Evolutionary conservation across 2,888 invertebrate species (phyloP).

Genomic region (Lycophotia porphyrea): DNA sequence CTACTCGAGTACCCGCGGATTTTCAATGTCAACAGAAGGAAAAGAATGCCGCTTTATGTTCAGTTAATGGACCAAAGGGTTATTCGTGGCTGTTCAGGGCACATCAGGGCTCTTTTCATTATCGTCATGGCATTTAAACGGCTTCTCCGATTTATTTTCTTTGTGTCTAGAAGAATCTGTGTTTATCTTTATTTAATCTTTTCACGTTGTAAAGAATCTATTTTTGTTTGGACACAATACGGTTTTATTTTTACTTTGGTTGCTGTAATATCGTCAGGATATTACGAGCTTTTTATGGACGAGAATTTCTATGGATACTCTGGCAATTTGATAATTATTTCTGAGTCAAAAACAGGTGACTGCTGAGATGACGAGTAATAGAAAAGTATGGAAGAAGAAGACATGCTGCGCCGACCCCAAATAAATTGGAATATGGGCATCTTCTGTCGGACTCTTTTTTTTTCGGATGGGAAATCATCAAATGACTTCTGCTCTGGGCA

Average conservation of each 20-base stretch:
- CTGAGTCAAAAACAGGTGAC: background rate
- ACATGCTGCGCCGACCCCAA: background rate
- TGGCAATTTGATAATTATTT: background rate
- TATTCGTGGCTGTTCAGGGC: slow-evolving; percentile 30
- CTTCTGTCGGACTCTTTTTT: too few relatives aligned
- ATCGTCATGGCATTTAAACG: slow-evolving; percentile 26
- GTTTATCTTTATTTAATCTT: slow-evolving; percentile 34
- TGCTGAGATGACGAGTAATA: background rate
- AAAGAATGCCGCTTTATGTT: slow-evolving; percentile 55
- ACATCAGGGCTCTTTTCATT: slow-evolving; percentile 46
- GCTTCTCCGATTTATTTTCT: slow-evolving; percentile 32
- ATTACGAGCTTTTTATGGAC: background rate
- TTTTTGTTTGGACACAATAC: slow-evolving; percentile 5
- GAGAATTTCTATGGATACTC: background rate
- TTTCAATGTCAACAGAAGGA: slow-evolving; percentile 60
- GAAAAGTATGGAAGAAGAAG: background rate
- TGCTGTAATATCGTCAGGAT: background rate
- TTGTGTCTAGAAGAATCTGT: slow-evolving; percentile 8
- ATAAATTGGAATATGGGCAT: background rate
- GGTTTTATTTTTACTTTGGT: background rate
- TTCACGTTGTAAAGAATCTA: background rate
- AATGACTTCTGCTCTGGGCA: too few relatives aligned
- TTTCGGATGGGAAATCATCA: too few relatives aligned
- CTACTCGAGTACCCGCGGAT: slow-evolving; percentile 27
- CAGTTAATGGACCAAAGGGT: slow-evolving; percentile 62